Base-by-base conservation (phyloP, 2,888 invertebrate genomes). In the Erebia palarica region DNA sequence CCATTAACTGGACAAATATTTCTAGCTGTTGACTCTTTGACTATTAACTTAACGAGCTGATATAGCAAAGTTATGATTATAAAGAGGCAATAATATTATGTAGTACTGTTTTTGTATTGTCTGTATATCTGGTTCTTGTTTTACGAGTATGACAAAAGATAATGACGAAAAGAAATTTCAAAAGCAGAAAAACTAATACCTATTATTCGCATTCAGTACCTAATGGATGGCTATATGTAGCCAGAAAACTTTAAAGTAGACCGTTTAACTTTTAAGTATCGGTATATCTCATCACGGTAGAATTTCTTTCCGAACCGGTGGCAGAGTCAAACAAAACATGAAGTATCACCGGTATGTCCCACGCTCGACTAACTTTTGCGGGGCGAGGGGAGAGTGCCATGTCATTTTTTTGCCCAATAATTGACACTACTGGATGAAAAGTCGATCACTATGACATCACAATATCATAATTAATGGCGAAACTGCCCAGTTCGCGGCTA, bases 1-100 rank as follows among this genome's bases (percentile, higher is more conserved):
- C 10, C 18, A 55, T 18, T 10, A 11, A 27, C 1, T 1, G 13
- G 13, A 27, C 0, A 10, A 0, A 14, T 57, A 3, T 27, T 14
- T 36, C 27, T 9, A 14, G 14, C 3, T n/a, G n/a, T n/a, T n/a
- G n/a, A n/a, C n/a, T 63, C 63, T 51, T n/a, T 27, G 7, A 65
- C 65, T 55, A 65, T 27, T 11, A 53, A 42, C 53, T 65, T 47
- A 53, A n/a, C 42, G 60, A 42, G n/a, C n/a, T 44, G 60, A 60
- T 42, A 53, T 53, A 36, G 16, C 10, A 44, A 57, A 51, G 65
- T 65, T 44, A 65, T 57, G 42, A 65, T 57, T 44, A 57, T 44
- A 9, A 65, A 65, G 42, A 16, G 42, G 42, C 53, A 65, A 53
- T 55, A n/a, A n/a, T n/a, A n/a, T n/a, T n/a, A 36, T 36, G 27